These are phyloP conservation scores for Boulengerochromis microlepis DNA, from an alignment of 2,113 vertebrate species.

Conservation along the genomic window DNA sequence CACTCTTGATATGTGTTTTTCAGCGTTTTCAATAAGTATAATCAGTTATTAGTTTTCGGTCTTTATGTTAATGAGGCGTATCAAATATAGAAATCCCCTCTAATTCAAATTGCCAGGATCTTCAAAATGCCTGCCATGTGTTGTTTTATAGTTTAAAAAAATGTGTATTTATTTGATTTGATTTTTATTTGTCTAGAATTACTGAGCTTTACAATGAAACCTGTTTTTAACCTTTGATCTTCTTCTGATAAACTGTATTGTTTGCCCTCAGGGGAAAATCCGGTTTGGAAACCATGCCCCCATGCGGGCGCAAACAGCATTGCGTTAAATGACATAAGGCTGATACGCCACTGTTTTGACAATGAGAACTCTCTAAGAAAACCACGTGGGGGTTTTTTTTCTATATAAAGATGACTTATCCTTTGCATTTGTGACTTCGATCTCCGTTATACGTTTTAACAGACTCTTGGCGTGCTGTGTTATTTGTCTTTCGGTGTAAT, in stretches of 20 bases:
- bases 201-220: not conserved
- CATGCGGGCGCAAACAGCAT: constrained; percentile 33
- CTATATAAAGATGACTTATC: not conserved
- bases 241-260: not conserved
- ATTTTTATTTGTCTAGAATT: not conserved
- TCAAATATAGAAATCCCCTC: not conserved
- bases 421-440: not conserved
- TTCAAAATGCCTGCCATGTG: not conserved
- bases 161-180: not conserved
- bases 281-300: constrained; percentile 41
- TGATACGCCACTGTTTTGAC: not conserved
- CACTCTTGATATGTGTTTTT: not conserved
- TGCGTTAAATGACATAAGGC: not conserved
- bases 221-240: not conserved
- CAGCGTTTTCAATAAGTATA: not conserved
- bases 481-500: not conserved
- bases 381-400: not conserved
- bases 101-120: not conserved
- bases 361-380: not conserved
- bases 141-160: not conserved
- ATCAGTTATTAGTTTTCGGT: accelerated
- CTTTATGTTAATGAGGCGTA: not conserved
- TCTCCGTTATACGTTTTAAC: accelerated
- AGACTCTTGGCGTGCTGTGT: not conserved
- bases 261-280: not conserved